Conservation (phyloP, 1,140 invertebrate genomes). For the Scaptomyza pallida region DNA sequence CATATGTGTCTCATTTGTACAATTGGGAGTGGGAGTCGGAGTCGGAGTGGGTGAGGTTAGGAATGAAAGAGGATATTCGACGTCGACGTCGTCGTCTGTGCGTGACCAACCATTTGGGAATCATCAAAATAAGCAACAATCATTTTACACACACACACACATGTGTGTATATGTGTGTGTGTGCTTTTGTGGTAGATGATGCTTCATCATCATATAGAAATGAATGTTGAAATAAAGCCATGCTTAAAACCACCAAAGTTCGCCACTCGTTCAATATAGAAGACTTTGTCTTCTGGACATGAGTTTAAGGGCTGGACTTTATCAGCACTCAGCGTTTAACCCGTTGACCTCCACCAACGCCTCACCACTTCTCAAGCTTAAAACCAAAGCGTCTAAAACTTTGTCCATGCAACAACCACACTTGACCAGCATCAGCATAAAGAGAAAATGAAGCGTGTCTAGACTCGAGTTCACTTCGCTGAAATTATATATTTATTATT, state of each 20-base stretch:
- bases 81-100: conserved; percentile 28
- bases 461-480: no score
- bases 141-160: conserved; percentile 35
- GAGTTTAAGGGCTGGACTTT: conserved; percentile 24
- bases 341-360: background rate
- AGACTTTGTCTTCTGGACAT: conserved; percentile 9
- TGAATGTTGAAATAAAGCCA: conserved; percentile 6
- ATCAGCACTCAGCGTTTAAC: conserved; percentile 26
- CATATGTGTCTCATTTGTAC: conserved; percentile 72
- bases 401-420: conserved; percentile 16
- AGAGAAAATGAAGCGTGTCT: conserved; percentile 5
- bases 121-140: conserved; percentile 53
- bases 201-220: conserved; percentile 30
- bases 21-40: no score
- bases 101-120: conserved; percentile 57
- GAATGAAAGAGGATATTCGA: background rate
- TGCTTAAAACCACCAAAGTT: conserved; percentile 28
- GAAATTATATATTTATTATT: no score
- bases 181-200: conserved; percentile 43
- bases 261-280: conserved; percentile 29
- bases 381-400: no score
- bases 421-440: no score
- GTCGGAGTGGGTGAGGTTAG: no score
- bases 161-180: background rate
- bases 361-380: no score